phyloP scores from a whole-genome alignment of 2,888 invertebrate species.

The Microctonus hyperodae region DNA sequence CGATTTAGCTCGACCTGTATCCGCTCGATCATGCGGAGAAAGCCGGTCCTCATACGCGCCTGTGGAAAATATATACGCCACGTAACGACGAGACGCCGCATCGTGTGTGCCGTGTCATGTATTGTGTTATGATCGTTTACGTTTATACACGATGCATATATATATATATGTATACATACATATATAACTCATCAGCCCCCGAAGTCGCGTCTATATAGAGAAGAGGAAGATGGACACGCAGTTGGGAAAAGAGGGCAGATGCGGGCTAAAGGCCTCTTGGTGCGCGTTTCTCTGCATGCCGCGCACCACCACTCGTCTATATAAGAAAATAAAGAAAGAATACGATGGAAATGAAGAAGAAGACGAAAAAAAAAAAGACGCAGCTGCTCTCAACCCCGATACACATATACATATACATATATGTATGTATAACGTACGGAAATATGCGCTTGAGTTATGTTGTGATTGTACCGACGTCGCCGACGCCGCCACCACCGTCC shows the following conservation, averaged over 20 bases:
- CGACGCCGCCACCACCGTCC: background rate
- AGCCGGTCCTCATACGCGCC: slow-evolving; percentile 6
- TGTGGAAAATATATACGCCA: slow-evolving; percentile 26
- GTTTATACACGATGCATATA: slow-evolving; percentile 11
- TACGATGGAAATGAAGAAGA: slow-evolving; percentile 7
- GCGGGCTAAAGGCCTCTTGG: slow-evolving; percentile 14
- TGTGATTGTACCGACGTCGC: slow-evolving; percentile 37
- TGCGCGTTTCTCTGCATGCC: background rate
- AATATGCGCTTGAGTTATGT: slow-evolving; percentile 37
- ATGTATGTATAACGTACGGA: background rate
- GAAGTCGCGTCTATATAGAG: background rate
- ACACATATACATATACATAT: no score
- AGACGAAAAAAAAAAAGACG: slow-evolving; percentile 21
- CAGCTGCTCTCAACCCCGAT: slow-evolving; percentile 21
- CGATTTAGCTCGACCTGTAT: slow-evolving; percentile 17
- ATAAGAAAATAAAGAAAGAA: slow-evolving; percentile 1
- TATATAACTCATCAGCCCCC: background rate
- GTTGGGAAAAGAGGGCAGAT: slow-evolving; percentile 31
- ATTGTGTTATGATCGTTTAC: background rate
- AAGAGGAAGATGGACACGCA: slow-evolving; percentile 20
- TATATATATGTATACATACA: no score
- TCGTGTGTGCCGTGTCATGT: background rate
- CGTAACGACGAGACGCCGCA: slow-evolving; percentile 17
- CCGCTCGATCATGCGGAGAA: slow-evolving; percentile 22
- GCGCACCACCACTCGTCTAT: background rate